phyloP scores from a whole-genome alignment of 2,113 vertebrate genomes.

The Ahaetulla prasina region DNA sequence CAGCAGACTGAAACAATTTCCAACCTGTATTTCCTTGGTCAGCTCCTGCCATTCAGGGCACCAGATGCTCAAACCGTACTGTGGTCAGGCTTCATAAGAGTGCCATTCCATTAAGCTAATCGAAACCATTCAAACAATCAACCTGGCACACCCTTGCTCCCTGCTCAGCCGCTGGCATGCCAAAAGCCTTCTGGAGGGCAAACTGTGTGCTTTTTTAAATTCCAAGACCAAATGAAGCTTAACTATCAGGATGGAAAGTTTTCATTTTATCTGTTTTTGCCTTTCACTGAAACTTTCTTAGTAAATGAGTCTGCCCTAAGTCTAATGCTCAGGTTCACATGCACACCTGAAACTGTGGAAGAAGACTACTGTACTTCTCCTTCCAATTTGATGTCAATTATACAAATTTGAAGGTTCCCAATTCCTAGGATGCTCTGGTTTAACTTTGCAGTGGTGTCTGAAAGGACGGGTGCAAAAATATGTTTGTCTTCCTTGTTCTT shows the following conservation, averaged over 20 bases:
- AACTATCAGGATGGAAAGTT: neutral
- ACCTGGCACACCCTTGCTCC: neutral
- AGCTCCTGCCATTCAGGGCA: conserved; percentile 25
- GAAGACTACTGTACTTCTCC: neutral
- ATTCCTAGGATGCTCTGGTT: neutral
- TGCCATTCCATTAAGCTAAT: conserved; percentile 29
- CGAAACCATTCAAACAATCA: conserved; percentile 44
- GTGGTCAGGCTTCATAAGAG: conserved; percentile 25
- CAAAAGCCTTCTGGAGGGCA: conserved; percentile 19
- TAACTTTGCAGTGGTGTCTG: neutral
- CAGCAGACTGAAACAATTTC: conserved; percentile 17
- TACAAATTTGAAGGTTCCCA: neutral
- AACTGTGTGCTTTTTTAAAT: neutral
- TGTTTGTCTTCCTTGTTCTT: neutral
- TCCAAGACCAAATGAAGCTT: conserved; percentile 5
- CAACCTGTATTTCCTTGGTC: neutral
- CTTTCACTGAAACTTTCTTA: neutral
- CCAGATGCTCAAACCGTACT: conserved; percentile 13
- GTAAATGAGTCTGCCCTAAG: neutral
- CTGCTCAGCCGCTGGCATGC: neutral
- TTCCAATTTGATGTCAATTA: neutral
- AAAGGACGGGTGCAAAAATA: neutral
- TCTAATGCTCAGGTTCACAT: neutral
- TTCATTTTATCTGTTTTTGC: too few species aligned
- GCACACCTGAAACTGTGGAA: neutral